Percentiles rank a stretch among this genome's conserved stretches.
Conservation (phyloP, 2,113 vertebrate species). For the Hemichromis elongatus region DNA sequence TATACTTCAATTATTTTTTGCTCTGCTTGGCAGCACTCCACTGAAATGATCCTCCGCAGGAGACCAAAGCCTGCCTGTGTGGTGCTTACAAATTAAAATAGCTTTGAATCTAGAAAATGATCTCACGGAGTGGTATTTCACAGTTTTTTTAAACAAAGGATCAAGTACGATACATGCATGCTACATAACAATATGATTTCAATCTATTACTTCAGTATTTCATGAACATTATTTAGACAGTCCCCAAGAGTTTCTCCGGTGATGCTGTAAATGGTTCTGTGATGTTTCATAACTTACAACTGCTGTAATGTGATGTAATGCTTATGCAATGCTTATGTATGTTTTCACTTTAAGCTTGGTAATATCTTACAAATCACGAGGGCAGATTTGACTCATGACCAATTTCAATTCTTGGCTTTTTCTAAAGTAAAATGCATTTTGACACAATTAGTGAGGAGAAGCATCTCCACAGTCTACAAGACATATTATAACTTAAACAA, state of each 20-base stretch:
- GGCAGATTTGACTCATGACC: not conserved
- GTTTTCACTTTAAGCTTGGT: not conserved
- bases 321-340: not conserved
- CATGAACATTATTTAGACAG: not conserved
- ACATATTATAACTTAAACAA: not conserved
- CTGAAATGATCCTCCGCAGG: constrained; percentile 39
- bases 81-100: not conserved
- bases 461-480: not conserved
- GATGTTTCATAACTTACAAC: not conserved
- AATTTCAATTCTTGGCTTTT: not conserved
- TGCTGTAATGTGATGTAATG: not conserved
- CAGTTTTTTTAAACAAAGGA: not conserved
- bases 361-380: not conserved
- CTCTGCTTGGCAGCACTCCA: constrained; percentile 26
- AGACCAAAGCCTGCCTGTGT: constrained; percentile 4
- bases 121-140: not conserved
- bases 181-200: not conserved
- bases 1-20: constrained; percentile 22
- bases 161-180: not conserved
- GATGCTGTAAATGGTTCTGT: not conserved
- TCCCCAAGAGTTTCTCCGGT: not conserved
- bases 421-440: not conserved
- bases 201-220: not conserved
- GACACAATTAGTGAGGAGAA: not conserved
- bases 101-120: not conserved